Percentiles rank a stretch among this genome's conserved stretches.
Evolutionary conservation across 1,140 invertebrate species (phyloP).

Genomic region (Metaphire vulgaris): DNA sequence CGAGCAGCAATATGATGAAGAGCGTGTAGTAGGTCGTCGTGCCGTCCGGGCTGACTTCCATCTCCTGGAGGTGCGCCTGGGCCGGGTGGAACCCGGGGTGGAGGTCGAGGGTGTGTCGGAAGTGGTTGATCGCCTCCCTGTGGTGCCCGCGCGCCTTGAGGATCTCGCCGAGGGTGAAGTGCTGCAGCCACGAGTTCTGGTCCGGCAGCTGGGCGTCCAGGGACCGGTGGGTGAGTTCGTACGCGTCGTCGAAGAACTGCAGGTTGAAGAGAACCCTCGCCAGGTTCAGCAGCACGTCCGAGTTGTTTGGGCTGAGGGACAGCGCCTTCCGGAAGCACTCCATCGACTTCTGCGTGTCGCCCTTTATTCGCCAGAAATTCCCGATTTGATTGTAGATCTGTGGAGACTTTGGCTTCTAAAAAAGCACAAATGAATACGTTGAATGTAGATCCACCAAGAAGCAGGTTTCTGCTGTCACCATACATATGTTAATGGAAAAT

Average conservation of each 20-base stretch:
- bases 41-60: conserved; percentile 42
- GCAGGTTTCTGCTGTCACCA: neutral
- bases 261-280: conserved; percentile 74
- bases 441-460: neutral
- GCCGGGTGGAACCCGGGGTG: conserved; percentile 76
- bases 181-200: conserved; percentile 79
- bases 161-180: conserved; percentile 67
- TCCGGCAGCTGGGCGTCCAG: conserved; percentile 68
- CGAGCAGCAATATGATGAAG: conserved; percentile 75
- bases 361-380: conserved; percentile 74
- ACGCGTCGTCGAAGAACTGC: conserved; percentile 80
- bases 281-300: conserved; percentile 73
- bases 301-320: conserved; percentile 75
- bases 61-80: conserved; percentile 65
- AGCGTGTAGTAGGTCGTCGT: conserved; percentile 62
- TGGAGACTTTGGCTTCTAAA: conserved; percentile 77
- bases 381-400: conserved; percentile 81
- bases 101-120: conserved; percentile 70
- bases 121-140: conserved; percentile 72
- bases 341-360: conserved; percentile 69
- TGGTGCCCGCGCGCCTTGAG: conserved; percentile 70
- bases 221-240: conserved; percentile 70
- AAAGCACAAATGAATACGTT: conserved; percentile 39
- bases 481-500: neutral
- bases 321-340: conserved; percentile 79